Percentiles rank a stretch among this genome's conserved stretches.
Conservation (phyloP, 2,113 vertebrate species). For the Ceuthmochares aereus region DNA sequence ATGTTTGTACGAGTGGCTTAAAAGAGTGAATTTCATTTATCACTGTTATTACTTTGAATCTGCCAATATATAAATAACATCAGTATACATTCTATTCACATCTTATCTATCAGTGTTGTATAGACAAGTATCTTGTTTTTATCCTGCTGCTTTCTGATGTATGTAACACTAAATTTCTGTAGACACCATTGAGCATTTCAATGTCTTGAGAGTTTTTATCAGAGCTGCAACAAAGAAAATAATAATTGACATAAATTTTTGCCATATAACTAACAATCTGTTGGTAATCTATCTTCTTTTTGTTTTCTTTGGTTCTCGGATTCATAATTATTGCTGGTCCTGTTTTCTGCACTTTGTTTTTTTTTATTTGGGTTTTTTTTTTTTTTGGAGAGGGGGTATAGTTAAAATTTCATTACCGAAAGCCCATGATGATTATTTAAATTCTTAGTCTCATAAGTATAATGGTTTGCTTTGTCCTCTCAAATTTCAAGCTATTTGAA, state of each 20-base stretch:
- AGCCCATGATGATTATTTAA: neutral
- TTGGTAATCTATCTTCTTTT: neutral
- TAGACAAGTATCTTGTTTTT: neutral
- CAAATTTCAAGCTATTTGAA: neutral
- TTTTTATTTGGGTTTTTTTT: neutral
- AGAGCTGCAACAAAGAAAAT: neutral
- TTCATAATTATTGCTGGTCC: neutral
- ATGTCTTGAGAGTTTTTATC: neutral
- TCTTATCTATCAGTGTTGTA: neutral
- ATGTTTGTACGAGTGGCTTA: neutral
- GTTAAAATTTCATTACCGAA: neutral
- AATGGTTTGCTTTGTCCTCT: neutral
- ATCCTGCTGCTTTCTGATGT: neutral
- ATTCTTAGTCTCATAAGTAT: neutral
- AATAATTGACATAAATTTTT: neutral
- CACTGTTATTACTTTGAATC: neutral
- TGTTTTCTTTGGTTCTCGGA: neutral
- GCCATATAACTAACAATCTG: neutral
- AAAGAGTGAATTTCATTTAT: neutral
- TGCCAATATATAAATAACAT: neutral
- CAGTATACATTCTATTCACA: neutral
- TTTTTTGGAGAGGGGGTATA: rapidly evolving
- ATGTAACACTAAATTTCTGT: neutral
- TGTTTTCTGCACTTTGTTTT: neutral
- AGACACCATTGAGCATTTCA: neutral